Base-by-base conservation (phyloP, 2,797 vertebrate species). In the Limosa lapponica region DNA sequence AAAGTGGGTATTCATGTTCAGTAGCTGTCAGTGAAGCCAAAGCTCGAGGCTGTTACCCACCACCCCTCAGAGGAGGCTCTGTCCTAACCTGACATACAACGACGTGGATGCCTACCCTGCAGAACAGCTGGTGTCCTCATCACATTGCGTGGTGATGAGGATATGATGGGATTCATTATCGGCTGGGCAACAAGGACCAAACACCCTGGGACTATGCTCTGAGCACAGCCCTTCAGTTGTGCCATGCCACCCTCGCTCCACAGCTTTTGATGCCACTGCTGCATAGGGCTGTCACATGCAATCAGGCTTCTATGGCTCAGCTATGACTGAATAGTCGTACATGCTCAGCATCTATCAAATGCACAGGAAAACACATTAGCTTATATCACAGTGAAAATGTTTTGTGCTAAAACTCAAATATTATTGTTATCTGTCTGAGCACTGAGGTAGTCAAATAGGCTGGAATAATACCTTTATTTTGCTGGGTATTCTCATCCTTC, bases 251-350 rank as follows among this genome's bases (percentile, higher is more conserved):
- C 36, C n/a, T 64, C 2, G 1, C 65, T 71, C 39, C 2, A 2
- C 27, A 46, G 46, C 27, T 75, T 51, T 67, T 10, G 2, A 11
- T 69, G 46, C 13, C 51, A 16, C 15, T 37, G 34, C 13, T 49
- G 4, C 16, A 22, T 1, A 10, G 20, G 8, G 24, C 22, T 75
- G 7, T 69, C 39, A 25, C 36, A 51, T 0, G 1, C 32, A 43
- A 19, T 37, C 69, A 27, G 3, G 17, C 18, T 66, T 72, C 48
- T 6, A 13, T 15, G 41, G 52, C n/a, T 64, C 36, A 71, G n/a
- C n/a, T 46, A 1, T 3, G 1, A 7, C 24, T 11, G 78, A 10
- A 6, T 11, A 32, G 11, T 58, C 1, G 0, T 32, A 58, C 1
- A 1, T 41, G 12, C n/a, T 94, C 44, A 82, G 27, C 8, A 13